Conservation (phyloP, 1,140 invertebrate species). For the Rhagoletis pomonella region DNA sequence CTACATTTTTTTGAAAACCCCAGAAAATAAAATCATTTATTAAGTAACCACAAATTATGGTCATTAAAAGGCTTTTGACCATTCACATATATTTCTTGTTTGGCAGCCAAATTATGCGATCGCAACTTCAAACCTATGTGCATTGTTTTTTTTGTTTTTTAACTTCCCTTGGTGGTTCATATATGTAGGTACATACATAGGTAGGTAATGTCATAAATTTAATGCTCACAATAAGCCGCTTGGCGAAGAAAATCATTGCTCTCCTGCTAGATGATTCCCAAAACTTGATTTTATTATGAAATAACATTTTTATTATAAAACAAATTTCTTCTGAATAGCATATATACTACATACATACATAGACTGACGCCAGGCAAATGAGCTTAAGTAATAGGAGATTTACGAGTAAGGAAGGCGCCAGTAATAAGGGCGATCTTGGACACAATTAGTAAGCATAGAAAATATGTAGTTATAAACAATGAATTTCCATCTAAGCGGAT, state of each 20-base stretch:
- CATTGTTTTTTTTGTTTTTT: not conserved
- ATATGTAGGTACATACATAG: not conserved
- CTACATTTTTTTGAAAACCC: too few species aligned
- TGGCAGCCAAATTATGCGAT: slow-evolving; percentile 1
- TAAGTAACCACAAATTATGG: not conserved
- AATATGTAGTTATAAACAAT: not conserved
- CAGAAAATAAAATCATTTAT: too few species aligned
- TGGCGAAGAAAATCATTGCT: not conserved
- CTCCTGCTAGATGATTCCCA: not conserved
- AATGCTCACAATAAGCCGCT: not conserved
- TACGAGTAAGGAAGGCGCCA: not conserved
- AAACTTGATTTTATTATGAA: not conserved
- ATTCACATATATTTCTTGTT: not conserved
- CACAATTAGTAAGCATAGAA: not conserved
- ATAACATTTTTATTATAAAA: not conserved
- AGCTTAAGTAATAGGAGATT: not conserved
- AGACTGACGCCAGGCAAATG: slow-evolving; percentile 41
- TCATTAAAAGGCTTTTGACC: not conserved
- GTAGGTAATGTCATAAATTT: too few species aligned
- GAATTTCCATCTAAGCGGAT: not conserved
- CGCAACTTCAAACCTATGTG: not conserved
- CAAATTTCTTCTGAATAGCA: not conserved
- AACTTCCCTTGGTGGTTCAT: not conserved
- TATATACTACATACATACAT: not conserved
- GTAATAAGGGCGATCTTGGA: not conserved